Evolutionary conservation across 2,888 invertebrate species (phyloP).

Genomic region (Melanostoma scalare): DNA sequence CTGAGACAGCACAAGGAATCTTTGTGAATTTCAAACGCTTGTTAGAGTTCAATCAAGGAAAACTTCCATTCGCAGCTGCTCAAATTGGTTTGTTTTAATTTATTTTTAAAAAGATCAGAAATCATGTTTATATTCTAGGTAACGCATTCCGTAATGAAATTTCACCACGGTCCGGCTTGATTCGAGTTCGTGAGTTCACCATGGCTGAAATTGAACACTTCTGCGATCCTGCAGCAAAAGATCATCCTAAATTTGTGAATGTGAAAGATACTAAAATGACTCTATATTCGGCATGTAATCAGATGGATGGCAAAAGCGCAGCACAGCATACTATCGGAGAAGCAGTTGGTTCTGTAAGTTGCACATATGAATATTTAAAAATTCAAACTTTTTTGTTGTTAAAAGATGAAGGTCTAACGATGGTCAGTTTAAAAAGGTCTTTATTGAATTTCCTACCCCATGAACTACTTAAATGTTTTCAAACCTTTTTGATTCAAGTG

Average conservation of each 20-base stretch:
- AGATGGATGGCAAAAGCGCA: conserved; percentile 97
- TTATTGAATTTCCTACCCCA: no score
- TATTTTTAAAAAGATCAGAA: background rate
- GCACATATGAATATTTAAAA: conserved; percentile 2
- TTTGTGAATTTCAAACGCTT: conserved; percentile 99
- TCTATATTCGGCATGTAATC: conserved; percentile 97
- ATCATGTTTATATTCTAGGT: conserved; percentile 47
- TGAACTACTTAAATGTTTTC: no score
- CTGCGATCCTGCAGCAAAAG: conserved; percentile 94
- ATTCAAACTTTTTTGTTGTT: background rate
- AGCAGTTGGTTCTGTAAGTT: conserved; percentile 87
- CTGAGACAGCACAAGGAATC: conserved; percentile 99
- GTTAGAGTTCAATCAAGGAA: conserved; percentile 98
- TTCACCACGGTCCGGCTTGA: conserved; percentile 97
- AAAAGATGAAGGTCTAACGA: no score
- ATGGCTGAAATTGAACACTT: conserved; percentile 99
- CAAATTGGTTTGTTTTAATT: conserved; percentile 90
- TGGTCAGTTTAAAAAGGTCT: no score
- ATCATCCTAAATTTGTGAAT: conserved; percentile 93
- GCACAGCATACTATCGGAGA: conserved; percentile 90
- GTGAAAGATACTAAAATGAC: conserved; percentile 89
- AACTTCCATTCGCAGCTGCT: conserved; percentile 98
- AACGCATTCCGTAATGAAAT: conserved; percentile 99
- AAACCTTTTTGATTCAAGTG: no score
- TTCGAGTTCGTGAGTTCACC: conserved; percentile 98